These are phyloP conservation scores for Typhlichthys subterraneus DNA, from an alignment of 2,797 vertebrate genomes.

Conservation along the genomic window DNA sequence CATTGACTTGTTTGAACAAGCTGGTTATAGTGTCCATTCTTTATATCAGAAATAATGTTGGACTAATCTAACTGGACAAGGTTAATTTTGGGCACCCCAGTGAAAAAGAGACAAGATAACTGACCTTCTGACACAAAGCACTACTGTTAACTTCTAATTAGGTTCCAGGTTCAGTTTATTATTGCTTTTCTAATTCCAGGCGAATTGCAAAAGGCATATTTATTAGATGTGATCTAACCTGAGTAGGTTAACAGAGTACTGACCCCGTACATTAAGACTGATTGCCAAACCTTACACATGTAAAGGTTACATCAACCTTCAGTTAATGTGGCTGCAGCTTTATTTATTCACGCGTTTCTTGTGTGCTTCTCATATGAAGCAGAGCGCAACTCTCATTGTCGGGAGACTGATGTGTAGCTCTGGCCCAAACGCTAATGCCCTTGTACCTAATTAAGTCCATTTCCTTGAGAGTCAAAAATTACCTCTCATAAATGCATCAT, in stretches of 20 bases:
- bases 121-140: conserved; percentile 61
- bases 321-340: conserved; percentile 52
- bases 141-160: conserved; percentile 66
- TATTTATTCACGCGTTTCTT: conserved; percentile 32
- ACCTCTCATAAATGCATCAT: conserved; percentile 70
- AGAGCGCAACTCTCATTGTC: conserved; percentile 48
- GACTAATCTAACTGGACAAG: conserved; percentile 63
- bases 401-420: conserved; percentile 29
- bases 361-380: conserved; percentile 34
- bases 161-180: conserved; percentile 59
- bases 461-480: conserved; percentile 67
- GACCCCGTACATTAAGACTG: conserved; percentile 67
- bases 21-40: conserved; percentile 22
- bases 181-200: conserved; percentile 52
- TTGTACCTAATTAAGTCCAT: conserved; percentile 61
- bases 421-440: conserved; percentile 47
- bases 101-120: conserved; percentile 52
- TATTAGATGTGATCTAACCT: conserved; percentile 66
- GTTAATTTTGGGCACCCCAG: conserved; percentile 62
- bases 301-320: conserved; percentile 76
- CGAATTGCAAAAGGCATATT: conserved; percentile 45
- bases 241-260: conserved; percentile 72
- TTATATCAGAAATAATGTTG: conserved; percentile 34
- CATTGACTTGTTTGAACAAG: neutral
- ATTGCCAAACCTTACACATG: conserved; percentile 59